These are phyloP conservation scores for Chrysolina oricalcia DNA, from an alignment of 2,888 invertebrate genomes.

Conservation along the genomic window DNA sequence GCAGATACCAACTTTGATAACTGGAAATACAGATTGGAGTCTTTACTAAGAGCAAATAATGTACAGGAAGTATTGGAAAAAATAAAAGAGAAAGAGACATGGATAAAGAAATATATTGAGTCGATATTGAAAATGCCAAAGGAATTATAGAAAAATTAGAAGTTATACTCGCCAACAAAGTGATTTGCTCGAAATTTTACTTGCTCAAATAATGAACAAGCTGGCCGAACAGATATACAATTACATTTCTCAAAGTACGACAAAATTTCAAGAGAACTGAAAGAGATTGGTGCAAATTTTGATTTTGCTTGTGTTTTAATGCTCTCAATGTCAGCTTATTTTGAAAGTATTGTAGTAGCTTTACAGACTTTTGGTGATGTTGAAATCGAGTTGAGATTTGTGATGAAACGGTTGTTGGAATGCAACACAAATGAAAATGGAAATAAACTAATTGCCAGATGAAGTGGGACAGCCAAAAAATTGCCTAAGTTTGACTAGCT, in stretches of 20 bases:
- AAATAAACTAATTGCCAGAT: no score
- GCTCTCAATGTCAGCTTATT: conserved; percentile 47
- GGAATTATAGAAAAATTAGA: conserved; percentile 49
- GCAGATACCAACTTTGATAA: conserved; percentile 47
- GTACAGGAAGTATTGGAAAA: conserved; percentile 33
- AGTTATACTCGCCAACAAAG: conserved; percentile 40
- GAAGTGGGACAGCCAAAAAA: no score
- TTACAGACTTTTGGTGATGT: conserved; percentile 47
- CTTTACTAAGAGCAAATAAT: conserved; percentile 40
- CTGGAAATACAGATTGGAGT: conserved; percentile 46
- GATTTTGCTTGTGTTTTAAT: conserved; percentile 33
- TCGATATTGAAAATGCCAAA: conserved; percentile 39
- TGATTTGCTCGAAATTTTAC: conserved; percentile 35
- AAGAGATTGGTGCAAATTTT: no score
- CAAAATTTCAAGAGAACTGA: no score
- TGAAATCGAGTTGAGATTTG: conserved; percentile 38
- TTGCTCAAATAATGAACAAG: conserved; percentile 34
- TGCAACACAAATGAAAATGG: conserved; percentile 23
- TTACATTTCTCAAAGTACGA: no score
- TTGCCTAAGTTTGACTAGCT: no score
- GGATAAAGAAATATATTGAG: conserved; percentile 47
- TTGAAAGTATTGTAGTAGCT: conserved; percentile 48
- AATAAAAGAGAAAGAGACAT: conserved; percentile 23
- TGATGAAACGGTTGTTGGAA: conserved; percentile 45
- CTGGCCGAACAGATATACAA: not conserved